phyloP scores from a whole-genome alignment of 2,888 invertebrate genomes.

The Malacosoma neustria region DNA sequence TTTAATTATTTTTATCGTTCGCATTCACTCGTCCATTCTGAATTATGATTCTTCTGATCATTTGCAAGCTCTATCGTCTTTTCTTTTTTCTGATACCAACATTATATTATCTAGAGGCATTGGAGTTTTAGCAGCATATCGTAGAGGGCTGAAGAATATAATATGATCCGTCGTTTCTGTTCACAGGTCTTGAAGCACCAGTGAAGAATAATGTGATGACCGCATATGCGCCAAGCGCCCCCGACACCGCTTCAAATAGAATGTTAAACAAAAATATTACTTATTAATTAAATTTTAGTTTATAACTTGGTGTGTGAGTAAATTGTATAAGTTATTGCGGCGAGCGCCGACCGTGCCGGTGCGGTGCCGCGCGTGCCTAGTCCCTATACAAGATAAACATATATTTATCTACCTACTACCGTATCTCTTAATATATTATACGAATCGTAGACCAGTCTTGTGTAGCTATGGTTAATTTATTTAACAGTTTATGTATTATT shows the following conservation, averaged over 20 bases:
- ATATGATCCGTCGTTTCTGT: slow-evolving; percentile 19
- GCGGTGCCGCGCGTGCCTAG: slow-evolving; percentile 62
- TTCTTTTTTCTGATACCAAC: too few relatives aligned
- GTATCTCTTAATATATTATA: slow-evolving; percentile 55
- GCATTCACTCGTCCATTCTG: too few relatives aligned
- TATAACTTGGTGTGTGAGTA: slow-evolving; percentile 69
- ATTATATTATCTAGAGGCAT: too few relatives aligned
- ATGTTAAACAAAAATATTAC: slow-evolving; percentile 59
- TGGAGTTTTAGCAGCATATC: too few relatives aligned
- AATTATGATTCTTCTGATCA: too few relatives aligned
- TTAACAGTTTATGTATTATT: slow-evolving; percentile 54
- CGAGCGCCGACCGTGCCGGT: slow-evolving; percentile 53
- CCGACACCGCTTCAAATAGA: slow-evolving; percentile 44
- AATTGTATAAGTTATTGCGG: slow-evolving; percentile 65
- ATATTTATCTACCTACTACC: slow-evolving; percentile 66
- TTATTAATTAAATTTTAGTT: slow-evolving; percentile 63
- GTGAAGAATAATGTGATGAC: slow-evolving; percentile 32
- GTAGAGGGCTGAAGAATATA: too few relatives aligned
- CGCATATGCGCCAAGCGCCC: slow-evolving; percentile 47
- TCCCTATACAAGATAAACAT: slow-evolving; percentile 67
- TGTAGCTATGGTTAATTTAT: slow-evolving; percentile 69
- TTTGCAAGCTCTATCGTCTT: too few relatives aligned
- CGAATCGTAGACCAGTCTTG: slow-evolving; percentile 51
- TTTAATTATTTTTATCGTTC: too few relatives aligned
- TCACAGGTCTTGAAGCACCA: slow-evolving; percentile 61